phyloP scores from a whole-genome alignment of 2,888 invertebrate species.

The Anthophora plumipes region DNA sequence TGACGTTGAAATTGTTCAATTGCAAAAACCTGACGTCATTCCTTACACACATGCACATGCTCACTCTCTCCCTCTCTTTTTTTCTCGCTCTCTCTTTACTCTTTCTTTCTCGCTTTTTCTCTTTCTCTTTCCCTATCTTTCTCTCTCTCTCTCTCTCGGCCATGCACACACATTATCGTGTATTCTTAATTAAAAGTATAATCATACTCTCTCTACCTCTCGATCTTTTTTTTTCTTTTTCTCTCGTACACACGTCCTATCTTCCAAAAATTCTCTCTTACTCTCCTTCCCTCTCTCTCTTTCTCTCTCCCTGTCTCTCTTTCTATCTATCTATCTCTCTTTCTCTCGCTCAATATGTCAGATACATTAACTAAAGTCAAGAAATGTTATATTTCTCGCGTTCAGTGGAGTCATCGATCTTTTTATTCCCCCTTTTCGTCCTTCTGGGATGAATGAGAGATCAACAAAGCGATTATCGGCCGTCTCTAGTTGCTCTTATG shows the following conservation, averaged over 20 bases:
- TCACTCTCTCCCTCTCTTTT: too few relatives aligned
- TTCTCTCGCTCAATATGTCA: conserved; percentile 13
- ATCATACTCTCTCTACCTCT: conserved; percentile 34
- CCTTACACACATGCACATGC: too few relatives aligned
- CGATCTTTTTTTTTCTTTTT: background rate
- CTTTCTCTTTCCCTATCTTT: too few relatives aligned
- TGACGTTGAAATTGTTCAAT: conserved; percentile 43
- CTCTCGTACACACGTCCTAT: background rate
- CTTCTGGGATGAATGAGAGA: conserved; percentile 16
- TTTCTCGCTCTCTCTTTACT: too few relatives aligned
- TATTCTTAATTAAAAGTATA: conserved; percentile 60
- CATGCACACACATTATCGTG: conserved; percentile 50
- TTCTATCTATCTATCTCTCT: background rate
- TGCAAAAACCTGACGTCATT: conserved; percentile 50
- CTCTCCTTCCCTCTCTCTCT: background rate
- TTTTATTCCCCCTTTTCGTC: conserved; percentile 8
- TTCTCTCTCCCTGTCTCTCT: background rate
- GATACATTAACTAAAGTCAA: conserved; percentile 64
- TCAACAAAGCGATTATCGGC: conserved; percentile 35
- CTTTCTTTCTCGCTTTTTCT: too few relatives aligned
- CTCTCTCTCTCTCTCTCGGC: conserved; percentile 16
- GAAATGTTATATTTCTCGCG: conserved; percentile 41
- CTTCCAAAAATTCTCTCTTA: background rate
- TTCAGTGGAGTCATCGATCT: conserved; percentile 36
- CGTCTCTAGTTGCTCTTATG: conserved; percentile 37